Evolutionary conservation across 2,113 vertebrate genomes (phyloP), one percentile per base, ranked within the genome.

Genomic region (Platysteira castanea): DNA sequence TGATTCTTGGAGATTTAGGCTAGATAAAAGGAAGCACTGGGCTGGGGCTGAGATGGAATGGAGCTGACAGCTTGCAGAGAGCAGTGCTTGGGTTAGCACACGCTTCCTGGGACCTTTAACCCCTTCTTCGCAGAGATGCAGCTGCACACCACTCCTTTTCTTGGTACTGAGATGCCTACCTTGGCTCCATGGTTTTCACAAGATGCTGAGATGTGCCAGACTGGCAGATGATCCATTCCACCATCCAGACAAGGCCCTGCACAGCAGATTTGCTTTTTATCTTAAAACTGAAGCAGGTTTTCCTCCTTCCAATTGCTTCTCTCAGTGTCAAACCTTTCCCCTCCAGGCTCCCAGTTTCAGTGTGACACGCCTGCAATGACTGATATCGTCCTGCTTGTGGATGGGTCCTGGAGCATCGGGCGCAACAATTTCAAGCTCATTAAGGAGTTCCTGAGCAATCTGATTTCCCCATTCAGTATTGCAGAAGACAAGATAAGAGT

Each of bases 401-500:
- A 99, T 8, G 99, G 99, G 11, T 99, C 99, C 50, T 99, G 99
- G 99, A 99, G 99, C 89, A 99, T 99, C 0, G 99, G 99, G 24
- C 98, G 99, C 84, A 98, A 95, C 87, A 99, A 99, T 77, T 99
- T 99, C 97, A 98, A 98, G 79, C 98, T 99, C 52, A 98, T 99
- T 71, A 97, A 99, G 37, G 99, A 99, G 65, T 99, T 99, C 93
- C 96, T 99, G 92, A 98, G 98, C 93, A 98, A 98, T 13, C 42
- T 99, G 96, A 98, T 99, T 27, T 98, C 96, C 6, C 98, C 99
- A 2, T 99, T 99, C 95, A 97, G 90, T 70, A 98, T 99, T 18
- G 98, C 98, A 13, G 98, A 97, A 0, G 95, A 98, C 78, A 97
- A 98, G 95, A 98, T 99, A 87, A 98, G 99, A 97, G 98, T 99